Percentiles rank a stretch among this genome's conserved stretches.
These are phyloP conservation scores for Calosoma granatense DNA, from an alignment of 1,140 invertebrate species.

Conservation along the genomic window DNA sequence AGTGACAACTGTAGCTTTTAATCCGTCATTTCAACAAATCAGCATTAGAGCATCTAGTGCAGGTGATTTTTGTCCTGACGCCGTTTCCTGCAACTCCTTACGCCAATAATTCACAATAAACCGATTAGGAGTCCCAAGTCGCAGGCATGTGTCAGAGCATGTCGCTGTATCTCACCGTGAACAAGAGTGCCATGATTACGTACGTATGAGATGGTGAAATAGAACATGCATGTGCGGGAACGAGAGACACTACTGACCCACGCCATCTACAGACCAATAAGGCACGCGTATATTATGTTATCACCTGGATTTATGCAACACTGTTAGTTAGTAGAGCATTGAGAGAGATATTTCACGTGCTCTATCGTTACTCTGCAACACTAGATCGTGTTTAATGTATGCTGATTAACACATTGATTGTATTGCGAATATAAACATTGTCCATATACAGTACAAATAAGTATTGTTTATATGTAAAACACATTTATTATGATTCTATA, in stretches of 20 bases:
- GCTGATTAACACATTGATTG: not conserved
- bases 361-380: not conserved
- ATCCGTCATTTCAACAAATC: not conserved
- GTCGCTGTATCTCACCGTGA: not conserved
- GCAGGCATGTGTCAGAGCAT: not conserved
- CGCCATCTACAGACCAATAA: not conserved
- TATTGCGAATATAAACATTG: not conserved
- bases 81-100: not conserved
- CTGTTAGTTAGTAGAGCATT: slow-evolving; percentile 7
- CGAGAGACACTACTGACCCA: not conserved
- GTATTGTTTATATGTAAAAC: too few species aligned
- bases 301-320: slow-evolving; percentile 2
- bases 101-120: slow-evolving; percentile 2
- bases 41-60: not conserved
- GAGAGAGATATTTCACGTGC: not conserved
- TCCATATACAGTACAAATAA: too few species aligned
- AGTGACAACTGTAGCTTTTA: too few species aligned
- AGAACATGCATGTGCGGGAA: not conserved
- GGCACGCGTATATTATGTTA: slow-evolving; percentile 8
- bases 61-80: not conserved
- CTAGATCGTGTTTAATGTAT: slow-evolving; percentile 6
- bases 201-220: not conserved
- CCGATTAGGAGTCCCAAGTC: not conserved
- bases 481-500: too few species aligned
- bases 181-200: not conserved